Evolutionary conservation across 23 tunicate species (phyloP).

Genomic region (Ciona savignyi): DNA sequence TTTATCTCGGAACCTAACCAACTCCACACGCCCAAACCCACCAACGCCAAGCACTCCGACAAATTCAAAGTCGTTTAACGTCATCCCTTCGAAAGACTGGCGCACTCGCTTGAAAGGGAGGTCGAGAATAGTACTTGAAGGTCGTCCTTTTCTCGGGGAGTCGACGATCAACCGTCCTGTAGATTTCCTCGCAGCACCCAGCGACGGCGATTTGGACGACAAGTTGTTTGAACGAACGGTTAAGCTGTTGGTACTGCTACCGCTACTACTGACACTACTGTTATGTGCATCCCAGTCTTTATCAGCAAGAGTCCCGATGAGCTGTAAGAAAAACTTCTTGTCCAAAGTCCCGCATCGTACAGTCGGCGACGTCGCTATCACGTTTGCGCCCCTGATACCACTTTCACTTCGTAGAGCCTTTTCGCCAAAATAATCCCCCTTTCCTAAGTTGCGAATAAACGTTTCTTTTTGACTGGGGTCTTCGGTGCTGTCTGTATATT

Average conservation of each 20-base stretch:
- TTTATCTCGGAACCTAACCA: slow-evolving; percentile 22
- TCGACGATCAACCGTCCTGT: neutral
- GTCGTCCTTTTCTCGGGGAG: neutral
- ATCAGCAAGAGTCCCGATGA: slow-evolving; percentile 73
- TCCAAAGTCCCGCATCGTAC: slow-evolving; percentile 85
- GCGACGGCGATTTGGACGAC: neutral
- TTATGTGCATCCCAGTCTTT: slow-evolving; percentile 24
- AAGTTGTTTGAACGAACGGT: neutral
- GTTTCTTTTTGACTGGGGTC: slow-evolving; percentile 14
- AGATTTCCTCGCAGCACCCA: neutral
- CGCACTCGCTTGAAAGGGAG: slow-evolving; percentile 16
- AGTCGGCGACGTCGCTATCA: slow-evolving; percentile 31
- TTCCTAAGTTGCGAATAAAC: slow-evolving; percentile 34
- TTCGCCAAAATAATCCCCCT: slow-evolving; percentile 92
- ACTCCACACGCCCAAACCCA: slow-evolving; percentile 94
- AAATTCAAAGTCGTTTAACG: slow-evolving; percentile 54
- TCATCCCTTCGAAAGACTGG: slow-evolving; percentile 26
- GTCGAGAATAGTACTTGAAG: slow-evolving; percentile 23
- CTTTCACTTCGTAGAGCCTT: slow-evolving; percentile 74
- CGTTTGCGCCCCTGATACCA: slow-evolving; percentile 64
- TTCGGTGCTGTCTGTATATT: slow-evolving; percentile 23
- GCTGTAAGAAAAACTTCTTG: slow-evolving; percentile 54
- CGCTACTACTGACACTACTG: neutral
- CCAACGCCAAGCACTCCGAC: slow-evolving; percentile 82
- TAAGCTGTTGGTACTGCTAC: neutral